Evolutionary conservation across 2,888 invertebrate species (phyloP), one percentile per base, ranked within the genome.

Genomic region (Eledone cirrhosa): DNA sequence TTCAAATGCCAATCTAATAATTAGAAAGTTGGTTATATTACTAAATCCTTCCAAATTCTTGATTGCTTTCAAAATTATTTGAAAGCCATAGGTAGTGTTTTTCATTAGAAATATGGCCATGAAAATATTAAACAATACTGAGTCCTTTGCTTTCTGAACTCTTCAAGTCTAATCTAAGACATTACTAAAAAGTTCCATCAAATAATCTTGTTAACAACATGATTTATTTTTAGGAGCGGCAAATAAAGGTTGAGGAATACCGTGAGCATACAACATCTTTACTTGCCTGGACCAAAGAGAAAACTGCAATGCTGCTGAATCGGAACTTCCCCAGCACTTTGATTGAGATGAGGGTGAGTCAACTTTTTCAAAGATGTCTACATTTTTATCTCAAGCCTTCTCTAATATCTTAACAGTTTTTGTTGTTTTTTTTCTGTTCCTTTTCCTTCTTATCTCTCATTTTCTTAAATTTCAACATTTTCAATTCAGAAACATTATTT

Each of bases 271-370:
- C 97, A 41, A 94, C 94, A 81, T 93, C 94, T 84, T 94, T 98
- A 84, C 95, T 96, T 86, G 93, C 95, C 87, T 98, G 98, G 98
- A 94, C 97, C 89, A 94, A 95, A 86, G 97, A 98, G 92, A 95
- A 96, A 90, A 95, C 95, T 88, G 94, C 95, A 81, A 92, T 94
- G 84, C 94, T 96, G 94, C 93, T 95, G 80, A 96, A 97, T 91
- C 94, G 96, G 90, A 95, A 95, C 89, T 97, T 97, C 93, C 97
- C 98, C 85, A 93, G 95, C 85, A 97, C 96, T 84, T 93, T 98
- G 87, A 95, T 97, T 88, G 98, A 98, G 92, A 95, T 98, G 95
- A 97, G 97, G 93, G 97, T 97, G 92, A 79, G 82, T 81, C 2
- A 48, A 41, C 8, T 41, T 41, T 41, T 11, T 41, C 41, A n/a